phyloP scores from a whole-genome alignment of 2,888 invertebrate species.

The Ochlodes sylvanus region DNA sequence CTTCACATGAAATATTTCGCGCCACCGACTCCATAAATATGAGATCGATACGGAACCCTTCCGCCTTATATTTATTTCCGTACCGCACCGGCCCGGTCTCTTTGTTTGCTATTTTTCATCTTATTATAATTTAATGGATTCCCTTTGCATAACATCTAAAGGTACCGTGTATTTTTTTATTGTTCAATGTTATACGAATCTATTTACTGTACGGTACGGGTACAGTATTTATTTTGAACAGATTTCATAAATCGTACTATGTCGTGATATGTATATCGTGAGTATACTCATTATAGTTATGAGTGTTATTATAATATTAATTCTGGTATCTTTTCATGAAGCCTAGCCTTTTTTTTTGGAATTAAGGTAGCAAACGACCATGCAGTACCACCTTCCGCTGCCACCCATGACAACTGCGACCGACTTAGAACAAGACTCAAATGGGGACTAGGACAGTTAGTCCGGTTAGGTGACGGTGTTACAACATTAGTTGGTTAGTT shows the following conservation, averaged over 20 bases:
- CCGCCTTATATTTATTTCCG: slow-evolving; percentile 54
- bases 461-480: no score
- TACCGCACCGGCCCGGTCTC: slow-evolving; percentile 39
- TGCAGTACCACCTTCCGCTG: no score
- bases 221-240: not conserved
- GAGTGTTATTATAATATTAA: no score
- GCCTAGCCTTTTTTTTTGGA: no score
- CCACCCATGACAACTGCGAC: no score
- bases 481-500: no score
- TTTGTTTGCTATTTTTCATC: slow-evolving; percentile 47
- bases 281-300: no score
- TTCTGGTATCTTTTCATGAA: no score
- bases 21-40: slow-evolving; percentile 54
- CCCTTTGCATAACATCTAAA: slow-evolving; percentile 33
- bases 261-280: no score
- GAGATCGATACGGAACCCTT: slow-evolving; percentile 56
- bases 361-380: no score
- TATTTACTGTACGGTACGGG: not conserved
- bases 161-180: slow-evolving; percentile 1
- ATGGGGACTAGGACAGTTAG: no score
- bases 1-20: slow-evolving; percentile 35
- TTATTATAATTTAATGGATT: slow-evolving; percentile 42
- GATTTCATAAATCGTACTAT: not conserved
- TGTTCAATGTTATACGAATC: not conserved
- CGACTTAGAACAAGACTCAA: no score